Conservation (phyloP, 2,113 vertebrate species). For the Onychorhynchus coronatus region DNA sequence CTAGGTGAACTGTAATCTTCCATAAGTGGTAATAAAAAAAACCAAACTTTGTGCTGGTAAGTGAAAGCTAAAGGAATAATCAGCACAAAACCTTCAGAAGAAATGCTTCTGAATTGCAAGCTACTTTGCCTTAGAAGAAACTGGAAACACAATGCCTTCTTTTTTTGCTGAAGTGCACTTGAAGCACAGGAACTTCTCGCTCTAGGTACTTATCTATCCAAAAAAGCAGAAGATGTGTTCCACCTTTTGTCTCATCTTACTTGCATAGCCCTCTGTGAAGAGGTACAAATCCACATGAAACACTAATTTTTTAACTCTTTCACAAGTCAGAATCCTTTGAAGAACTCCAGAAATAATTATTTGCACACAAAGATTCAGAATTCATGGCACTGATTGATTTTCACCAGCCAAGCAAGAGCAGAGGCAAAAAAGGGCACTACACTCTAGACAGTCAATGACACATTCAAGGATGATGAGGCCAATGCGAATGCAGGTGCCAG, state of each 20-base stretch:
- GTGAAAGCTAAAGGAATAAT: background rate
- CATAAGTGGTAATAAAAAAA: background rate
- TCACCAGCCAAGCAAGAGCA: background rate
- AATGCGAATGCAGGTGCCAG: background rate
- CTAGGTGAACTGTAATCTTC: background rate
- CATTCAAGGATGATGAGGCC: background rate
- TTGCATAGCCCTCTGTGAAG: background rate
- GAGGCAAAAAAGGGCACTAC: background rate
- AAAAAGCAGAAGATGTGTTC: background rate
- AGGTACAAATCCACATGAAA: background rate
- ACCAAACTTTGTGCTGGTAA: background rate
- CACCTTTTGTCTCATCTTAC: background rate
- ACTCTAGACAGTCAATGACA: background rate
- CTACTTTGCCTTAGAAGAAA: background rate
- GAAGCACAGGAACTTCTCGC: background rate
- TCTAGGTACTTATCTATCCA: background rate
- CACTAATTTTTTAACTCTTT: background rate
- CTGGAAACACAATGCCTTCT: background rate
- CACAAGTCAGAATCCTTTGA: background rate
- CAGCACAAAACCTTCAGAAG: background rate
- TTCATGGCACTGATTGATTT: background rate
- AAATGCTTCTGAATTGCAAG: background rate
- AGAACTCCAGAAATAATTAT: background rate
- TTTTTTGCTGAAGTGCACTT: background rate
- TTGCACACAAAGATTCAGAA: background rate